Conservation (phyloP, 2,888 invertebrate genomes). For the Hydraecia micacea region DNA sequence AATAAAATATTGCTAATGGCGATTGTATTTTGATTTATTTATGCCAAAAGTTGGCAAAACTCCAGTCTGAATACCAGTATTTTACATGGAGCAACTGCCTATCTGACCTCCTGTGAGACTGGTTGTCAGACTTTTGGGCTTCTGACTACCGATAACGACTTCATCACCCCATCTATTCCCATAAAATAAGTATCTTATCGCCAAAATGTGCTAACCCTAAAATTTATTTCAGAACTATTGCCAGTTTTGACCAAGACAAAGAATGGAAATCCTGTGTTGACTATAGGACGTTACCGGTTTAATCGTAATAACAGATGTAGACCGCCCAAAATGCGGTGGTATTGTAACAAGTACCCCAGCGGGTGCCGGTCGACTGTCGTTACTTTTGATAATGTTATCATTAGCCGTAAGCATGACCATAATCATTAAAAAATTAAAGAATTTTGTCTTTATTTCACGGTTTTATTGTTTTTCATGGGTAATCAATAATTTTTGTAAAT, state of each 20-base stretch:
- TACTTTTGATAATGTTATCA: conserved; percentile 20
- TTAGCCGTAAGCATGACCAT: conserved; percentile 24
- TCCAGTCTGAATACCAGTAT: background rate
- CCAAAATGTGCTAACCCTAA: background rate
- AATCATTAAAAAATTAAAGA: conserved; percentile 37
- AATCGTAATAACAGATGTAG: conserved; percentile 4
- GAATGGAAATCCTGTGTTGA: conserved; percentile 30
- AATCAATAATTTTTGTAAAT: background rate
- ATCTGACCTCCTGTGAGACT: background rate
- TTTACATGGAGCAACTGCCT: background rate
- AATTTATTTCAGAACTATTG: background rate
- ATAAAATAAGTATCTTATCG: background rate
- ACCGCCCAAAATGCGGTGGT: conserved; percentile 19
- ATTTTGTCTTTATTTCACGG: background rate
- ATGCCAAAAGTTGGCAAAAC: background rate
- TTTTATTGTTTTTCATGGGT: background rate
- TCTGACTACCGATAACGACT: background rate
- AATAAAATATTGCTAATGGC: background rate
- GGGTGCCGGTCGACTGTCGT: conserved; percentile 22
- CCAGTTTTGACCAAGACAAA: conserved; percentile 20
- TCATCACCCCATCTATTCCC: background rate
- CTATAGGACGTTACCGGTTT: conserved; percentile 29
- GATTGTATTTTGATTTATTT: background rate
- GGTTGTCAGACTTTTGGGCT: background rate
- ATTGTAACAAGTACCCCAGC: background rate